These are phyloP conservation scores for Sparidentex hasta DNA, from an alignment of 2,797 vertebrate species.

Conservation along the genomic window DNA sequence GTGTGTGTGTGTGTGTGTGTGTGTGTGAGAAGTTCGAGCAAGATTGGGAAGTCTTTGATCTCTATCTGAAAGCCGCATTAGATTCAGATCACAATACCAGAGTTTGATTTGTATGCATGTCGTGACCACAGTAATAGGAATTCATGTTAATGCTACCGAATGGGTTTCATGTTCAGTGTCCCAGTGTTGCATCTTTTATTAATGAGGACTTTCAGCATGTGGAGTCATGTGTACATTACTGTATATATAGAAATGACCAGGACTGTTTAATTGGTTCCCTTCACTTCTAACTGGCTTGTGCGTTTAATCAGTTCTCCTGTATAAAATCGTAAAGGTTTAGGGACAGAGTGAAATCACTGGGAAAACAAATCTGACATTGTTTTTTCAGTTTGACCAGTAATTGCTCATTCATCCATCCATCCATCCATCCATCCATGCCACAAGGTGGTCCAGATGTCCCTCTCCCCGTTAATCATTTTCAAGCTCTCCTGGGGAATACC, in stretches of 20 bases:
- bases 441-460: too few species aligned
- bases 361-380: neutral
- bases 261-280: neutral
- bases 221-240: neutral
- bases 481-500: too few species aligned
- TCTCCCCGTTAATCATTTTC: too few species aligned
- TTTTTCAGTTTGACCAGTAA: too few species aligned
- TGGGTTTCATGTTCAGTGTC: slow-evolving; percentile 9
- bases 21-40: slow-evolving; percentile 27
- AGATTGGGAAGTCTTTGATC: slow-evolving; percentile 62
- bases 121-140: slow-evolving; percentile 48
- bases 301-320: neutral
- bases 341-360: neutral
- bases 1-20: slow-evolving; percentile 10
- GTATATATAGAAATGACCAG: neutral
- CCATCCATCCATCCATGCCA: too few species aligned
- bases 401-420: too few species aligned
- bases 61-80: slow-evolving; percentile 64
- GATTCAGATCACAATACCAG: slow-evolving; percentile 52
- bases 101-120: slow-evolving; percentile 41
- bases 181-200: slow-evolving; percentile 19
- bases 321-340: too few species aligned
- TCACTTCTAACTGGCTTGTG: neutral
- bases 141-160: slow-evolving; percentile 33
- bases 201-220: slow-evolving; percentile 2